These are phyloP conservation scores for Etheostoma cragini DNA, from an alignment of 2,113 vertebrate genomes.

Conservation along the genomic window DNA sequence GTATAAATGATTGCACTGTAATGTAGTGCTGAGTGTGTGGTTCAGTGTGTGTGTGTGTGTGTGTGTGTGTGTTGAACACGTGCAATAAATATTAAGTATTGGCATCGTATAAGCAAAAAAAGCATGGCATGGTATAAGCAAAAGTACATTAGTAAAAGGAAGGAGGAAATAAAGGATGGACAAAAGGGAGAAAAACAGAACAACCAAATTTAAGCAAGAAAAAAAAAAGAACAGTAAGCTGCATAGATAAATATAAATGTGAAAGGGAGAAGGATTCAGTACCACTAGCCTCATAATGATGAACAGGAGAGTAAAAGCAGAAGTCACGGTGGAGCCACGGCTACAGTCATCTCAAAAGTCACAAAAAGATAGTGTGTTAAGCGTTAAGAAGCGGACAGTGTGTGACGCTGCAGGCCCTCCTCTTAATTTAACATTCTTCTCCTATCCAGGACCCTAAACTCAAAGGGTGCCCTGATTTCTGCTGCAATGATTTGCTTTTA, in stretches of 20 bases:
- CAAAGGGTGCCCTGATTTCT: constrained; percentile 49
- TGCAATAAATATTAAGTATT: not conserved
- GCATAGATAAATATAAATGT: not conserved
- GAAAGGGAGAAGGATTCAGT: not conserved
- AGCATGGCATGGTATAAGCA: not conserved
- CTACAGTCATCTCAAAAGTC: constrained; percentile 47
- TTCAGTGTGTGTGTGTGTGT: not conserved
- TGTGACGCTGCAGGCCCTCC: constrained; percentile 53
- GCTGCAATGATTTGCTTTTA: constrained; percentile 14
- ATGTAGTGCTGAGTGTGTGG: not conserved
- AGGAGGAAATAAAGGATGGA: not conserved
- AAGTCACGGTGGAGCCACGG: constrained; percentile 57
- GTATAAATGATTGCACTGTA: not conserved
- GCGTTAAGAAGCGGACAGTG: constrained; percentile 44
- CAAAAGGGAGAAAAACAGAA: not conserved
- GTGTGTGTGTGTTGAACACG: not conserved
- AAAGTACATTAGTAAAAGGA: not conserved
- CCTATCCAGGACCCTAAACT: constrained; percentile 53
- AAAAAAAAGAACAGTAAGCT: not conserved
- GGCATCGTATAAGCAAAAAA: not conserved
- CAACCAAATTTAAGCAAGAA: not conserved
- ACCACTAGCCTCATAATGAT: not conserved
- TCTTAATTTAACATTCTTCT: constrained; percentile 39
- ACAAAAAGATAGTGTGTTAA: constrained; percentile 54
- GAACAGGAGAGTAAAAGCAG: constrained; percentile 51